Base-by-base conservation (phyloP, 2,888 invertebrate species). In the Micoletzkya japonica region DNA sequence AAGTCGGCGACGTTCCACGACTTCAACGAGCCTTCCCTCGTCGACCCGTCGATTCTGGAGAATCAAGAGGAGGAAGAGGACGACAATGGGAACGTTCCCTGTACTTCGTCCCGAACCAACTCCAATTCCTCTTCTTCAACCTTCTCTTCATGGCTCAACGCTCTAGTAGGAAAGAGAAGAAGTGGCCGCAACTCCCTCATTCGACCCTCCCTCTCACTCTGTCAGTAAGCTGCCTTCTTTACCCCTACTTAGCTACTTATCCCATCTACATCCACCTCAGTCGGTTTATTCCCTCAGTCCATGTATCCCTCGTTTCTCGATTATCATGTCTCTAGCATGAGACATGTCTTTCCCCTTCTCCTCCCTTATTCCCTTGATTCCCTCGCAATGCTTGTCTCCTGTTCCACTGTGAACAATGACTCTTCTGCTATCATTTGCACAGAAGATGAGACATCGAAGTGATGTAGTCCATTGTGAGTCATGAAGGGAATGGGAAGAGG, bases 1-100 rank as follows among this genome's bases (percentile, higher is more conserved):
- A 70, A 34, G 69, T 82, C 81, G 56, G 80, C 82, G 57, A 82
- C 82, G 10, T 82, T 82, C 73, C 81, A 80, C 72, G 81, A 83
- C 67, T 82, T 83, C 71, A 72, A 74, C 36, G 82, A 81, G 58
- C 61, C 67, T n/a, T n/a, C n/a, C n/a, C n/a, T n/a, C n/a, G n/a
- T n/a, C 50, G 34, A 20, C 28, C 4, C 32, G 39, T 54, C 36
- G 49, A 58, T 50, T 26, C 26, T 57, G 28, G 30, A 14, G 57
- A 57, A 30, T n/a, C 30, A 57, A 30, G 57, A 57, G 26, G 57
- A 20, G n/a, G 60, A 36, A 14, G 60, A 60, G 28, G 32, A 59
- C 17, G 60, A 10, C 14, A 39, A 60, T 37, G 44, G 24, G 4
- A 60, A n/a, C 37, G 6, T 6, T 30, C 6, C 20, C 24, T 7